Conservation (phyloP, 2,113 vertebrate species). For the Muntiacus reevesi region DNA sequence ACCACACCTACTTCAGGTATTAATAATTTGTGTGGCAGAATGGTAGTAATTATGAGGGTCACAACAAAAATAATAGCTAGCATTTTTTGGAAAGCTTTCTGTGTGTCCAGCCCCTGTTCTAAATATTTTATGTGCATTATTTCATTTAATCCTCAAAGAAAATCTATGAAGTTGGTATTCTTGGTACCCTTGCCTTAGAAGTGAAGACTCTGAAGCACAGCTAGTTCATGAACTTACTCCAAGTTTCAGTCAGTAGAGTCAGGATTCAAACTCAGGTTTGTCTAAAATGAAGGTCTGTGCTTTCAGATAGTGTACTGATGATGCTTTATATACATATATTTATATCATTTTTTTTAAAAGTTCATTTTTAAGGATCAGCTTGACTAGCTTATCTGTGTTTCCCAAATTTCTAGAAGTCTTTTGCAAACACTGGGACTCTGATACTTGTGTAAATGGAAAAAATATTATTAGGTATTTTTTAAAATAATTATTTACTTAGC, state of each 20-base stretch:
- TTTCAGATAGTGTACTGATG: neutral
- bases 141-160: neutral
- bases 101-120: neutral
- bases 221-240: neutral
- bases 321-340: neutral
- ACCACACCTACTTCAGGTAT: neutral
- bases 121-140: neutral
- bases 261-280: neutral
- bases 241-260: neutral
- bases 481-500: neutral
- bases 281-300: neutral
- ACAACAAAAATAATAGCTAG: neutral
- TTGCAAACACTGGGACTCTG: neutral
- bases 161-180: neutral
- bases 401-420: slow-evolving; percentile 6
- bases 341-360: neutral
- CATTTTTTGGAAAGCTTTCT: neutral
- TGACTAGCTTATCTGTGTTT: neutral
- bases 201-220: neutral
- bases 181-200: neutral
- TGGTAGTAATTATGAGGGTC: neutral
- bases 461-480: neutral
- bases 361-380: neutral
- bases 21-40: neutral
- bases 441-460: neutral